A percentile compares a stretch with the other conserved stretches of the same genome.
phyloP scores from a whole-genome alignment of 2,888 invertebrate species.

The Platypus cylindrus region DNA sequence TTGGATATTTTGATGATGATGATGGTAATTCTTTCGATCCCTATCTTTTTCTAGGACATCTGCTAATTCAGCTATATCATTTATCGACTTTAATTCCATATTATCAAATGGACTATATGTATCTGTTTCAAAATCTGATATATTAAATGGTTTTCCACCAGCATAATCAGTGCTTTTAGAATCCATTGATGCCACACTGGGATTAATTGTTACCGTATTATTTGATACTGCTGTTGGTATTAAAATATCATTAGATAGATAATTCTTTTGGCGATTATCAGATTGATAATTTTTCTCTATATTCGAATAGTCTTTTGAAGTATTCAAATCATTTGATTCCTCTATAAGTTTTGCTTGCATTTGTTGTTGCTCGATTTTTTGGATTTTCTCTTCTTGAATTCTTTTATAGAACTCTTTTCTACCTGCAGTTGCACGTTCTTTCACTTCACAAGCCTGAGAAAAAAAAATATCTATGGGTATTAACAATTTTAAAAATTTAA shows the following conservation, averaged over 20 bases:
- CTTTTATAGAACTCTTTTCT: constrained; percentile 28
- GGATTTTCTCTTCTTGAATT: constrained; percentile 18
- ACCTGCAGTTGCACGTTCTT: constrained; percentile 38
- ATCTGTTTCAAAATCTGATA: constrained; percentile 82
- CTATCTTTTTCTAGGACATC: constrained; percentile 33
- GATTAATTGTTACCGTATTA: constrained; percentile 22
- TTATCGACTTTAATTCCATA: constrained; percentile 81
- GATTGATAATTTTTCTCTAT: constrained; percentile 4
- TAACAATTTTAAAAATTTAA: neutral
- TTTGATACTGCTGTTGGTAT: constrained; percentile 24
- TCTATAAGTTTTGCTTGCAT: constrained; percentile 6
- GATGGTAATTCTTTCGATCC: no score
- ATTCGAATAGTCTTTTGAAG: neutral
- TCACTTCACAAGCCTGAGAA: constrained; percentile 40
- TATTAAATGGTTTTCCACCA: constrained; percentile 35
- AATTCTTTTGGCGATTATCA: constrained; percentile 17
- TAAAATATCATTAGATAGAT: constrained; percentile 20
- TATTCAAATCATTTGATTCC: constrained; percentile 3
- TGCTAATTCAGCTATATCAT: constrained; percentile 82
- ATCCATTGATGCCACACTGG: constrained; percentile 36
- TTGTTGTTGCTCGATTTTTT: constrained; percentile 12
- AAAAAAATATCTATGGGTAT: neutral
- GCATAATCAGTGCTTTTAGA: constrained; percentile 20
- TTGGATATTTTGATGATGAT: constrained; percentile 3
- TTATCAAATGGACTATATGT: constrained; percentile 89